Conservation (phyloP, 2,113 vertebrate genomes). For the Apodemus sylvaticus region DNA sequence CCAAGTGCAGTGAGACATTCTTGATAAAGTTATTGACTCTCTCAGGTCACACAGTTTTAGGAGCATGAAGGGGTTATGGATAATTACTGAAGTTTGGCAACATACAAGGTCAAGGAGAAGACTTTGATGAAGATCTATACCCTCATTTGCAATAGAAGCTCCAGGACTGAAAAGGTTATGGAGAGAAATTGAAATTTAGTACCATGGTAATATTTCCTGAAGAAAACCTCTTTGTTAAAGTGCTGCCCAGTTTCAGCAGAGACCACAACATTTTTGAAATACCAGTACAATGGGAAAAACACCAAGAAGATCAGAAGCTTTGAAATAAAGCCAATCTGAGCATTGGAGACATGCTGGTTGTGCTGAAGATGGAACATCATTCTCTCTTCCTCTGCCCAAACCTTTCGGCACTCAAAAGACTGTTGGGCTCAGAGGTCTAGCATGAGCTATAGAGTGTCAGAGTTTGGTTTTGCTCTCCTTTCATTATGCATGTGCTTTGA, state of each 20-base stretch:
- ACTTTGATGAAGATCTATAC: not conserved
- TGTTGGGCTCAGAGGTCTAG: not conserved
- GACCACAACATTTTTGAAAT: not conserved
- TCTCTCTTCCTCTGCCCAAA: not conserved
- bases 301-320: not conserved
- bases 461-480: not conserved
- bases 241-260: not conserved
- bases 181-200: not conserved
- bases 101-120: not conserved
- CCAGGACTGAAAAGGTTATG: not conserved
- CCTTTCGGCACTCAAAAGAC: not conserved
- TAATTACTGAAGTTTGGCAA: not conserved
- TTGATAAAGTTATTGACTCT: not conserved
- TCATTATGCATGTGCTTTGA: not conserved
- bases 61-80: not conserved
- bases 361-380: too few relatives aligned
- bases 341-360: too few relatives aligned
- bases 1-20: not conserved
- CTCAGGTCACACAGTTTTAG: not conserved
- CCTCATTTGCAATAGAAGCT: not conserved
- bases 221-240: not conserved
- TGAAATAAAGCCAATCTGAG: not conserved
- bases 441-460: not conserved
- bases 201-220: not conserved
- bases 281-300: not conserved